These are phyloP conservation scores for Sebastes elongatus DNA, from an alignment of 2,797 vertebrate genomes.

Conservation along the genomic window DNA sequence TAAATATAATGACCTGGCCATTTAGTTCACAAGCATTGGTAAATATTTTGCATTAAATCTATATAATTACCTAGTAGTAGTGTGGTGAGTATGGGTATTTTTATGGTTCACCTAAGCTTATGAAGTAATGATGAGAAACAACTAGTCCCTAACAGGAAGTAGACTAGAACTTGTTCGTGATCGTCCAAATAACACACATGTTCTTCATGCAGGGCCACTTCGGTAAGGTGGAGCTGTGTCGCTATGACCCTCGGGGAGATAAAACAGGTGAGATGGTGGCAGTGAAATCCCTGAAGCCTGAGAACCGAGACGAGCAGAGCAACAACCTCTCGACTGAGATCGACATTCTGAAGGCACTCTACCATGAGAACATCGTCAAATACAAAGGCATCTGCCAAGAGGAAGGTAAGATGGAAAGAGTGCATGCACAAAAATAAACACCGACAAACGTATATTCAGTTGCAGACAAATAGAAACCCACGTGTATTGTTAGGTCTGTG, in stretches of 20 bases:
- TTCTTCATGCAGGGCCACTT: constrained; percentile 89
- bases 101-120: background rate
- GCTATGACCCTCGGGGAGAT: constrained; percentile 94
- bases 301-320: constrained; percentile 91
- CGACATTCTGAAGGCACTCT: constrained; percentile 93
- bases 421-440: background rate
- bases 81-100: background rate
- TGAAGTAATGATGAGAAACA: background rate
- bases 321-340: constrained; percentile 94
- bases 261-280: constrained; percentile 95
- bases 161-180: background rate
- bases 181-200: background rate
- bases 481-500: background rate
- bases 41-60: background rate
- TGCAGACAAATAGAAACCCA: background rate
- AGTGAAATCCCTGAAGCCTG: constrained; percentile 95
- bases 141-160: background rate
- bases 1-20: background rate
- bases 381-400: constrained; percentile 98
- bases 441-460: background rate
- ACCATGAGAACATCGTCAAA: constrained; percentile 97
- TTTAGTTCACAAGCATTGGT: background rate
- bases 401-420: constrained; percentile 82
- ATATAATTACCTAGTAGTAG: background rate
- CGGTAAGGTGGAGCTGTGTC: constrained; percentile 95